Evolutionary conservation across 37 sponge, comb jelly and placozoan genomes (phyloP).

Genomic region (Diacarnus erythraeanus): DNA sequence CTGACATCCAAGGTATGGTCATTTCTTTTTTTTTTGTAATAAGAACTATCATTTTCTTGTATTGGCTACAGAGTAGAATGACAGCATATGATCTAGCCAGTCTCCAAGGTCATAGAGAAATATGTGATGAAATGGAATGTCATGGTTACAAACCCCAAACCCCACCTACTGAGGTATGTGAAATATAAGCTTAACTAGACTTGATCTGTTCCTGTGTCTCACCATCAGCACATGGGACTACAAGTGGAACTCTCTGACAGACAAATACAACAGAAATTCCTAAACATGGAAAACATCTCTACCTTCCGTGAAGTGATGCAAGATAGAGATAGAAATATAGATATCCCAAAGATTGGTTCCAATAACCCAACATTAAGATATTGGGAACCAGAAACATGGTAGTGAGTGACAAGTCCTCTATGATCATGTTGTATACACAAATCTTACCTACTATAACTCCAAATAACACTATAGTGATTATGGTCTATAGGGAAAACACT

Average conservation of each 20-base stretch:
- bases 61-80: too few relatives aligned
- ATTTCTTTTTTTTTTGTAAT: too few relatives aligned
- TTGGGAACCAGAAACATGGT: background rate
- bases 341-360: background rate
- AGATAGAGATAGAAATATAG: background rate
- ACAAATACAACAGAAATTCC: background rate
- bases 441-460: too few relatives aligned
- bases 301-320: background rate
- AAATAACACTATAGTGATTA: too few relatives aligned
- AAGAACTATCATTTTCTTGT: too few relatives aligned
- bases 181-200: background rate
- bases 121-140: background rate
- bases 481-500: too few relatives aligned
- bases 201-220: too few relatives aligned
- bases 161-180: background rate
- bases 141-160: background rate
- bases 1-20: background rate
- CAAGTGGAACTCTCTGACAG: background rate
- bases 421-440: background rate
- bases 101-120: background rate
- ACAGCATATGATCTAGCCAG: background rate
- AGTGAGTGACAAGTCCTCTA: too few relatives aligned
- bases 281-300: background rate
- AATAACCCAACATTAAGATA: background rate
- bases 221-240: background rate